A percentile compares a stretch with the other conserved stretches of the same genome.
These are phyloP conservation scores for Bos taurus DNA, from an alignment of 2,113 vertebrate genomes.

Conservation along the genomic window ARS-UCD2.0 NC_037336.1:48233001-48233500, in stretches of 20 bases:
- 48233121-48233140: rapidly evolving
- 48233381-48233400: not conserved
- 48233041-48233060: not conserved
- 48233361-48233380: not conserved
- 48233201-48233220: not conserved
- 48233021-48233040: not conserved
- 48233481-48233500: not conserved
- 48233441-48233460: not conserved
- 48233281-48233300: rapidly evolving
- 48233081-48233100: not conserved
- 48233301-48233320: not conserved
- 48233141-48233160: not conserved
- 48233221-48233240: not conserved
- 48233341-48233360: not conserved
- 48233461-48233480: not conserved
- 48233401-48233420: not conserved
- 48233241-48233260: not conserved
- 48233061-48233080: not conserved
- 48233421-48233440: not conserved
- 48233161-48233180: not conserved
- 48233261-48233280: rapidly evolving
- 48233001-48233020: not conserved
- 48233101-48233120: not conserved
- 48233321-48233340: not conserved
- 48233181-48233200: not conserved